Percentiles rank a stretch among this genome's conserved stretches.
Conservation (phyloP, 2,113 vertebrate species). For the Pardalotus punctatus region DNA sequence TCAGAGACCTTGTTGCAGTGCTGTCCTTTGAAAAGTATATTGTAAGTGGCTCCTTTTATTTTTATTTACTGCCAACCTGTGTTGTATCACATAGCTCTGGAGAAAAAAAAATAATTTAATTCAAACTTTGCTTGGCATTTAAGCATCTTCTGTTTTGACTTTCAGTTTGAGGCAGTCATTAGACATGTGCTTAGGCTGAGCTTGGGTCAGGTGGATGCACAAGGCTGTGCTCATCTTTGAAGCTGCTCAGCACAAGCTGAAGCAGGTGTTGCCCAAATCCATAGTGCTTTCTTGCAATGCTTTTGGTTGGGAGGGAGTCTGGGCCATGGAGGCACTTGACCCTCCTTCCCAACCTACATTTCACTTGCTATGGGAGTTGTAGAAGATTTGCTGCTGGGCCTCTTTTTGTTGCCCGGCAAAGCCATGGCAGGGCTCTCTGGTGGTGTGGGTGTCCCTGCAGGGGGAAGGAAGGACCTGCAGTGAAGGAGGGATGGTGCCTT, state of each 20-base stretch:
- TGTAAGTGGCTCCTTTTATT: not conserved
- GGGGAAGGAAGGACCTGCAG: not conserved
- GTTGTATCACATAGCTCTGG: not conserved
- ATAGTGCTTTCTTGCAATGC: rapidly evolving
- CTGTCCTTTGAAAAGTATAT: not conserved
- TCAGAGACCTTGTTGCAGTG: not conserved
- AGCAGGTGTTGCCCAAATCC: not conserved
- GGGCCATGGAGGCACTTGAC: not conserved
- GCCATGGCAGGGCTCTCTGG: not conserved
- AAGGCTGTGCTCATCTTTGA: not conserved
- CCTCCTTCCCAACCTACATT: not conserved
- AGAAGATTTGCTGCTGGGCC: not conserved
- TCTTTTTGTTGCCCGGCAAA: not conserved
- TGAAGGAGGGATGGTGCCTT: not conserved
- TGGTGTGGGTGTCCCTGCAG: not conserved
- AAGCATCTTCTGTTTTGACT: not conserved
- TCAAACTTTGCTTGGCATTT: not conserved
- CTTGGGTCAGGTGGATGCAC: rapidly evolving
- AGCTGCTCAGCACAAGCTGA: not conserved
- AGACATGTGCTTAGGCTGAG: not conserved
- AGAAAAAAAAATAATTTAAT: not conserved
- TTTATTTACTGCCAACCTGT: not conserved
- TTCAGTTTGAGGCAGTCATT: not conserved
- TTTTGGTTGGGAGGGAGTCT: not conserved
- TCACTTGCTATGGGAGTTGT: not conserved